A percentile compares a stretch with the other conserved stretches of the same genome.
These are phyloP conservation scores for Mylabris phalerata DNA, from an alignment of 1,140 invertebrate genomes.

Conservation along the genomic window DNA sequence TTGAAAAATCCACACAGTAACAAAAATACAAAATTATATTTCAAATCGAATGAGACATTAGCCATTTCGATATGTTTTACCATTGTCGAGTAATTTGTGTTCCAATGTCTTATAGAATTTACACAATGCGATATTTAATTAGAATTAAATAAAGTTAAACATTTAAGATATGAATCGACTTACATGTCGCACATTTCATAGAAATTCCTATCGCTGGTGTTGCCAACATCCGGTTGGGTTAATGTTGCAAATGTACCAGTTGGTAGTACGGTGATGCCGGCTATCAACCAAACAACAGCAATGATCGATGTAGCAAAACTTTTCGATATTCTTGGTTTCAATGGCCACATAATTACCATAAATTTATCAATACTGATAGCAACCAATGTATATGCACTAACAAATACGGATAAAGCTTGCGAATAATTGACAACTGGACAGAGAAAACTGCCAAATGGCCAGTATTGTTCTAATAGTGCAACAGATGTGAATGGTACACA, in stretches of 20 bases:
- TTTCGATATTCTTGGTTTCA: constrained; percentile 71
- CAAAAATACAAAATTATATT: too few relatives aligned
- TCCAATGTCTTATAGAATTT: neutral
- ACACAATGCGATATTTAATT: neutral
- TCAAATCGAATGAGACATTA: too few relatives aligned
- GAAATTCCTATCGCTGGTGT: constrained; percentile 33
- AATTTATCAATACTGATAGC: constrained; percentile 83
- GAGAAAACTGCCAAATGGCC: constrained; percentile 73
- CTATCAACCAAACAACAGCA: constrained; percentile 67
- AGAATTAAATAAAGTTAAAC: neutral
- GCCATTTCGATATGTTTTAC: too few relatives aligned
- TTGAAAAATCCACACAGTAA: too few relatives aligned
- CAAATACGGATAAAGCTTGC: constrained; percentile 72
- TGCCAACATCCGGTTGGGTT: constrained; percentile 44
- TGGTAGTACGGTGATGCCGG: constrained; percentile 72
- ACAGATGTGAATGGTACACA: constrained; percentile 84
- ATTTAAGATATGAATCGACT: constrained; percentile 38
- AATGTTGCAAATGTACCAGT: constrained; percentile 64
- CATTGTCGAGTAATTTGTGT: too few relatives aligned
- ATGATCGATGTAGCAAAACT: constrained; percentile 61
- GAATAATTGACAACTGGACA: constrained; percentile 73
- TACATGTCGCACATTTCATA: constrained; percentile 57
- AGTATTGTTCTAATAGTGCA: constrained; percentile 65
- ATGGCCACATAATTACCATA: constrained; percentile 80
- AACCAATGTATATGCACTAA: constrained; percentile 77